phyloP scores from a whole-genome alignment of 2,113 vertebrate genomes.

The Ranitomeya variabilis region DNA sequence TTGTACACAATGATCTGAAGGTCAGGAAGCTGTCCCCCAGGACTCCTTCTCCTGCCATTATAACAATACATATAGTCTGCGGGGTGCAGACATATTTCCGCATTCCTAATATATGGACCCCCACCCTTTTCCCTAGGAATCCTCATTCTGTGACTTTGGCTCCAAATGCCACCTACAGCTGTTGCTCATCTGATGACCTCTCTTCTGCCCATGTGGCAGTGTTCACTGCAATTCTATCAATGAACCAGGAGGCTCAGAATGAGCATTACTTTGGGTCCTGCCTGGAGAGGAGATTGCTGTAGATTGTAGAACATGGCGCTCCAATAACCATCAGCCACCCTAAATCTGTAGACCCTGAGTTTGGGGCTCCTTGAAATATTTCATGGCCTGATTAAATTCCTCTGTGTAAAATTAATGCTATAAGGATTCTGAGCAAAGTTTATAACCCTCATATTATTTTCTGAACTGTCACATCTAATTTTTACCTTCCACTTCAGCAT shows the following conservation, averaged over 20 bases:
- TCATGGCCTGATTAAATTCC: background rate
- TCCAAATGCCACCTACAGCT: no score
- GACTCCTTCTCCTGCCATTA: background rate
- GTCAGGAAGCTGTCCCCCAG: slow-evolving; percentile 7
- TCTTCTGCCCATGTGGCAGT: background rate
- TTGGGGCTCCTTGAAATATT: background rate
- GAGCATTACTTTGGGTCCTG: background rate
- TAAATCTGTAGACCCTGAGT: no score
- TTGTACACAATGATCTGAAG: background rate
- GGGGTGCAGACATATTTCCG: background rate
- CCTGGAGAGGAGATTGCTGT: no score
- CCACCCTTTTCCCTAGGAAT: no score
- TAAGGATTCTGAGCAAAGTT: background rate
- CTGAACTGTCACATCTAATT: background rate
- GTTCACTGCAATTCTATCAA: background rate
- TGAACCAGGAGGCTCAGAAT: background rate
- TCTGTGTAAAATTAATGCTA: background rate
- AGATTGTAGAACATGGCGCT: no score
- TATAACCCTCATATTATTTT: background rate
- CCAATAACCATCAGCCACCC: no score
- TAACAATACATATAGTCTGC: background rate
- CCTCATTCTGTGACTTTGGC: no score
- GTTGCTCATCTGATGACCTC: no score
- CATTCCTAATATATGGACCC: background rate
- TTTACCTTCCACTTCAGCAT: background rate